Evolutionary conservation across 2,797 vertebrate genomes (phyloP).

Genomic region (Emys orbicularis): DNA sequence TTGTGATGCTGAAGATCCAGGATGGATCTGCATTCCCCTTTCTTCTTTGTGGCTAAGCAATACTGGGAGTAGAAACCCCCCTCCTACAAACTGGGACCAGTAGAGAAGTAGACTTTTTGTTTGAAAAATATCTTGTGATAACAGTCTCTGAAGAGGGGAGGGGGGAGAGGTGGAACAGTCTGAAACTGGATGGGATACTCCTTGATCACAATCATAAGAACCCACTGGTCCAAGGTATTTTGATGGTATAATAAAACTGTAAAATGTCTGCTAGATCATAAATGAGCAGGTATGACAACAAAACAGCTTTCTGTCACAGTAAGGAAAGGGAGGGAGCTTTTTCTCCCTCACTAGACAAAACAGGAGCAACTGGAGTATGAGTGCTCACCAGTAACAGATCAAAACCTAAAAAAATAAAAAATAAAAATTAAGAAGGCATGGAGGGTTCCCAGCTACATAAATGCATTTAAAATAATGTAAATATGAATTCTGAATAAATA

Average conservation of each 20-base stretch:
- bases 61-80: too few relatives aligned
- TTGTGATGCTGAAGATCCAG: too few relatives aligned
- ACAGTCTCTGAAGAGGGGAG: background rate
- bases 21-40: too few relatives aligned
- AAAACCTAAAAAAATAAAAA: slow-evolving; percentile 44
- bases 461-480: slow-evolving; percentile 58
- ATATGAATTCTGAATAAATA: slow-evolving; percentile 66
- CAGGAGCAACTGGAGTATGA: slow-evolving; percentile 35
- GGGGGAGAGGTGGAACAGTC: background rate
- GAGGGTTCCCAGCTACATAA: slow-evolving; percentile 34
- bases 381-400: slow-evolving; percentile 53
- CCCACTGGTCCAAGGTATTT: background rate
- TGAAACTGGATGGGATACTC: background rate
- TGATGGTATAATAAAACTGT: background rate
- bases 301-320: slow-evolving; percentile 48
- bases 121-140: background rate
- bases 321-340: slow-evolving; percentile 3
- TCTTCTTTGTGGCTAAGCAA: too few relatives aligned
- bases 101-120: background rate
- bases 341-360: slow-evolving; percentile 46
- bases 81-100: background rate
- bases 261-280: background rate
- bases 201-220: background rate
- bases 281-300: slow-evolving; percentile 44
- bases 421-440: slow-evolving; percentile 56